These are phyloP conservation scores for Sicus ferrugineus DNA, from an alignment of 2,888 invertebrate species.

Conservation along the genomic window DNA sequence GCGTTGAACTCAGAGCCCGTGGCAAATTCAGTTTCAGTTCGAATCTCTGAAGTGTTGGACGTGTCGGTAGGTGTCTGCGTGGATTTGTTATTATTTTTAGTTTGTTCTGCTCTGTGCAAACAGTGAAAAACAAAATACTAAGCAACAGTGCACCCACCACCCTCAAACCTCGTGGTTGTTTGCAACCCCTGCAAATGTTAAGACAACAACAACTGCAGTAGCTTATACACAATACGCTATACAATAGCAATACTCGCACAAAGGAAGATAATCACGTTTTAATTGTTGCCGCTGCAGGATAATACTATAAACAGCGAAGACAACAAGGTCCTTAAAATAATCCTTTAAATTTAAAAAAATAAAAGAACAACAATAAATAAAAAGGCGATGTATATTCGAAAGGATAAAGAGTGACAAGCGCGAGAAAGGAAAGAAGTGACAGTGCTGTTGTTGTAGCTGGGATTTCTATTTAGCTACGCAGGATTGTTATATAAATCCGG, in stretches of 20 bases:
- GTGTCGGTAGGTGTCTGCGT: slow-evolving; percentile 6
- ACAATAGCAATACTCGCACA: not conserved
- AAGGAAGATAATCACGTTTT: slow-evolving; percentile 5
- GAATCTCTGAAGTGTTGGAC: slow-evolving; percentile 36
- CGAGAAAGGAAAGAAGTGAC: slow-evolving; percentile 3
- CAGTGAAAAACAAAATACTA: slow-evolving; percentile 20
- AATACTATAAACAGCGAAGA: not conserved
- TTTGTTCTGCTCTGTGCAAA: not conserved
- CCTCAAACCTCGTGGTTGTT: not conserved
- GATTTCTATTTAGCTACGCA: not conserved
- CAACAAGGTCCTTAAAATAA: not conserved
- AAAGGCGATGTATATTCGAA: no score
- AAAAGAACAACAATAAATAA: slow-evolving; percentile 5
- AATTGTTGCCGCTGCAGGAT: slow-evolving; percentile 23
- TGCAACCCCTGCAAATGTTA: not conserved
- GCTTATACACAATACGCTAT: not conserved
- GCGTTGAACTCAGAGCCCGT: not conserved
- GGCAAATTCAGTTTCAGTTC: slow-evolving; percentile 37
- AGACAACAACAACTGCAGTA: not conserved
- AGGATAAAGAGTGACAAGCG: not conserved
- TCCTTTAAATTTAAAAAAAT: not conserved
- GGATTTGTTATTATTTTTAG: slow-evolving; percentile 17
- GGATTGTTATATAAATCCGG: not conserved
- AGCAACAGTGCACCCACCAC: slow-evolving; percentile 3
- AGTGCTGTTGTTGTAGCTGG: slow-evolving; percentile 2